A percentile compares a stretch with the other conserved stretches of the same genome.
phyloP scores from a whole-genome alignment of 1,140 invertebrate species.

The Drosophila busckii region DNA sequence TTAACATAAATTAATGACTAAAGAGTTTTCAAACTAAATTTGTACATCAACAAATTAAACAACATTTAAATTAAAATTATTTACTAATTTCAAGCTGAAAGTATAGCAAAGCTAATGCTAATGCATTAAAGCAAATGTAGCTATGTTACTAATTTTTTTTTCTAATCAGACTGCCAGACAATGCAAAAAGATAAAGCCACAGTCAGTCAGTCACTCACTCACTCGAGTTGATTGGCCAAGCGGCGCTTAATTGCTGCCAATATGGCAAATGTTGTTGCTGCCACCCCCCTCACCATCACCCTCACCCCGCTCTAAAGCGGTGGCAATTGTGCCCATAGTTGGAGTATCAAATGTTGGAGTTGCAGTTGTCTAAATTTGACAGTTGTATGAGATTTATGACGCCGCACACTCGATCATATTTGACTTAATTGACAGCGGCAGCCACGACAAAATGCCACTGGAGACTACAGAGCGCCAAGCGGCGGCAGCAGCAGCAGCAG shows the following conservation, averaged over 20 bases:
- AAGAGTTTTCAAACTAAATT: too few relatives aligned
- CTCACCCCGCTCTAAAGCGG: not conserved
- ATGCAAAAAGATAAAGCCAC: too few relatives aligned
- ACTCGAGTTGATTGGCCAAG: slow-evolving; percentile 19
- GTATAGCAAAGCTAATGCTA: too few relatives aligned
- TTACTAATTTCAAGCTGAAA: too few relatives aligned
- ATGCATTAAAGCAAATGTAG: too few relatives aligned
- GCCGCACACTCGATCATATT: slow-evolving; percentile 73
- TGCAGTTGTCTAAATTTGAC: slow-evolving; percentile 72
- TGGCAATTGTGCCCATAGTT: slow-evolving; percentile 33
- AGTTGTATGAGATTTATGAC: slow-evolving; percentile 75
- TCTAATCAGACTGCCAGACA: too few relatives aligned
- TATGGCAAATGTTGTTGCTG: slow-evolving; percentile 12
- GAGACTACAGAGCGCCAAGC: slow-evolving; percentile 30
- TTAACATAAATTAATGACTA: too few relatives aligned
- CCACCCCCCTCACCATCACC: not conserved
- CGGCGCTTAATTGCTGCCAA: slow-evolving; percentile 38
- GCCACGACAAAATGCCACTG: slow-evolving; percentile 70
- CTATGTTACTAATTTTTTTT: too few relatives aligned
- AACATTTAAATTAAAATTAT: too few relatives aligned
- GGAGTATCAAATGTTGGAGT: slow-evolving; percentile 19
- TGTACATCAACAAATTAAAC: too few relatives aligned
- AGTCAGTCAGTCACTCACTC: slow-evolving; percentile 1
- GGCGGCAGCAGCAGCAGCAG: not conserved
- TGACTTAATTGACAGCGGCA: slow-evolving; percentile 74